phyloP scores from a whole-genome alignment of 2,797 vertebrate genomes.

The Poeciliopsis turneri region DNA sequence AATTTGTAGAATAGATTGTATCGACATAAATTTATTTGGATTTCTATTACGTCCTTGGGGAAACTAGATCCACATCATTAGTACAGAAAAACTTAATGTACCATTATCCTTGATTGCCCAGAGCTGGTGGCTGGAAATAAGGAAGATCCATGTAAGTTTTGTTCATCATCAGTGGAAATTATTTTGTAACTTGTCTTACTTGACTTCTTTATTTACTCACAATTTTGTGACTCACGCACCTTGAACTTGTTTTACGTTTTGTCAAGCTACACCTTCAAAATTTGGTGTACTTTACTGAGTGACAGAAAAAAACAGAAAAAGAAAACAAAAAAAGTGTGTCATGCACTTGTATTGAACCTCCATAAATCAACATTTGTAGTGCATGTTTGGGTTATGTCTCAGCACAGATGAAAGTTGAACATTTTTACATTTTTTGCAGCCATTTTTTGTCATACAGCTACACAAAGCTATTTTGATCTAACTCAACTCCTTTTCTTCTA shows the following conservation, averaged over 20 bases:
- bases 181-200: background rate
- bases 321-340: background rate
- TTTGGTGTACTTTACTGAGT: background rate
- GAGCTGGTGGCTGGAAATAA: background rate
- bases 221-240: background rate
- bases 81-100: background rate
- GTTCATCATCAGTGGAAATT: background rate
- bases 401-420: background rate
- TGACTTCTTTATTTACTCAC: background rate
- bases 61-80: background rate
- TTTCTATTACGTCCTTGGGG: background rate
- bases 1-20: conserved; percentile 11
- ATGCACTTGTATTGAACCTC: background rate
- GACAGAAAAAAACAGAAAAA: background rate
- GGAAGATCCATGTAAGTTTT: background rate
- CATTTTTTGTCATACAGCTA: background rate
- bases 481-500: background rate
- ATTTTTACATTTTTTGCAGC: background rate
- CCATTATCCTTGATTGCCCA: background rate
- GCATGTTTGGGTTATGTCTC: background rate
- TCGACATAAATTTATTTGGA: conserved; percentile 38
- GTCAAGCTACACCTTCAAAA: background rate
- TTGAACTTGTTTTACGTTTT: background rate
- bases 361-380: background rate
- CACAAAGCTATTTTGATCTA: background rate